Conservation (phyloP, 2,113 vertebrate genomes). For the Dasyprocta punctata region DNA sequence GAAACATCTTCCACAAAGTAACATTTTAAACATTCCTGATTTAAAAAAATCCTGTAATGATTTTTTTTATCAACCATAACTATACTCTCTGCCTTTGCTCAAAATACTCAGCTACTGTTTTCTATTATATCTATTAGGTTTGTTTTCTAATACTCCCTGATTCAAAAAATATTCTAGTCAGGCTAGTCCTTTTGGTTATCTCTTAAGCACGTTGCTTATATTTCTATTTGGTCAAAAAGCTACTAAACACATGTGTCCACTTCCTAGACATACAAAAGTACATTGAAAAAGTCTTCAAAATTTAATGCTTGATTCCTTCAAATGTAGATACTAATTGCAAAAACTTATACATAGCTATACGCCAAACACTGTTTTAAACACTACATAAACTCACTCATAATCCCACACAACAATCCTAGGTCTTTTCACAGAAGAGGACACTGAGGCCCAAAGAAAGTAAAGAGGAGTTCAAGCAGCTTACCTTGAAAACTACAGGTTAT, state of each 20-base stretch:
- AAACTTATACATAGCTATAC: neutral
- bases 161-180: slow-evolving; percentile 28
- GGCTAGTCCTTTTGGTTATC: neutral
- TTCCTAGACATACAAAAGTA: slow-evolving; percentile 42
- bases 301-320: neutral
- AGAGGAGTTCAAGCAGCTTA: slow-evolving; percentile 23
- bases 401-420: neutral
- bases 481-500: neutral
- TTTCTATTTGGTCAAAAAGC: slow-evolving; percentile 41
- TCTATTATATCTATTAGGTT: neutral
- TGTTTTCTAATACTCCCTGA: slow-evolving; percentile 41
- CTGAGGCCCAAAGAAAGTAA: neutral
- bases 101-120: neutral
- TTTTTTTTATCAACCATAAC: neutral
- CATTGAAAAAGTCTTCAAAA: slow-evolving; percentile 30
- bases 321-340: neutral
- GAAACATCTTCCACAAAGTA: neutral
- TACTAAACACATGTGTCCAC: slow-evolving; percentile 18
- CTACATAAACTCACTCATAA: neutral
- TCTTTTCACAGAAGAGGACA: neutral
- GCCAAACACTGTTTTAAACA: neutral
- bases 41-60: neutral
- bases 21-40: slow-evolving; percentile 18
- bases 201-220: neutral
- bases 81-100: neutral